phyloP scores from a whole-genome alignment of 1,140 invertebrate genomes.

The Brachionus rubens region DNA sequence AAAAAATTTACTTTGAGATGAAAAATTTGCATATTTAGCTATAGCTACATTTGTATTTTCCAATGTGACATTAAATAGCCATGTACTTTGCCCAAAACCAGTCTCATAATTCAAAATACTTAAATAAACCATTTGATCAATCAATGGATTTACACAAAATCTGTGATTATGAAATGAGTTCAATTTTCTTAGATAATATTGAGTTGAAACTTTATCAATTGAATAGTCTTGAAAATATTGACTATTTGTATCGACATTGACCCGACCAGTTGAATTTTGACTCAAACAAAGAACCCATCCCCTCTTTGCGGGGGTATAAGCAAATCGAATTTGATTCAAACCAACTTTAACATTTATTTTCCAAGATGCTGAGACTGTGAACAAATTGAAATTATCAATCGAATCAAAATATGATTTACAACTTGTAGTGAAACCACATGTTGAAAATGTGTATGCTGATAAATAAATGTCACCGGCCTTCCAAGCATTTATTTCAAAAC shows the following conservation, averaged over 20 bases:
- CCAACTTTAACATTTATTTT: neutral
- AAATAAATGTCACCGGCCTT: neutral
- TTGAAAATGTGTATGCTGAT: neutral
- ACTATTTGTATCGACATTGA: neutral
- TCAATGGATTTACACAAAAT: constrained; percentile 5
- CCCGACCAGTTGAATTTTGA: neutral
- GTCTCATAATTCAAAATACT: neutral
- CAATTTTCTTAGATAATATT: neutral
- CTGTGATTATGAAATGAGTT: neutral
- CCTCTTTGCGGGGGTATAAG: neutral
- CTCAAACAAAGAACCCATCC: neutral
- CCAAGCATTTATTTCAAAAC: constrained; percentile 22
- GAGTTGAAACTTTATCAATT: neutral
- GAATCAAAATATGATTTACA: neutral
- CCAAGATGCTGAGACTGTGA: neutral
- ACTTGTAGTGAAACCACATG: neutral
- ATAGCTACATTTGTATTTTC: no score
- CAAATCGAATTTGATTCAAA: neutral
- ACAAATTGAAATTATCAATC: neutral
- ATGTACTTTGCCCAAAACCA: neutral
- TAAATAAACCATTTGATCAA: neutral
- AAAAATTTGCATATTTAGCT: no score
- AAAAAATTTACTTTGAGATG: no score
- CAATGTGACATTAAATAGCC: no score
- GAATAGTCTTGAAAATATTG: neutral